Conservation (phyloP, 2,797 vertebrate genomes). For the Borostomias antarcticus region DNA sequence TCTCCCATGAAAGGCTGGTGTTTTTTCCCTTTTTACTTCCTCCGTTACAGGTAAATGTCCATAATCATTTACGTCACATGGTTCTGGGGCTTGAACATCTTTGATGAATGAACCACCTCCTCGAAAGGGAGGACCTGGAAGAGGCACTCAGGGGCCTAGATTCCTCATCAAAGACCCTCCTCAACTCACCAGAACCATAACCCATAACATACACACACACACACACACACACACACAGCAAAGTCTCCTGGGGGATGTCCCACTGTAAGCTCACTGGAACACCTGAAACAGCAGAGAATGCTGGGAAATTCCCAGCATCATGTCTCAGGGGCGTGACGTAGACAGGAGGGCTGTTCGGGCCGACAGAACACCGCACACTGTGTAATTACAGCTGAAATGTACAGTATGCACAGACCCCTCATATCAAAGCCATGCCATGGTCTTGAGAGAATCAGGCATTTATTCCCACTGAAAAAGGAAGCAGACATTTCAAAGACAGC, state of each 20-base stretch:
- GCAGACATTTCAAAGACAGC: constrained; percentile 35
- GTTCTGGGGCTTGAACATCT: constrained; percentile 34
- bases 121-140: constrained; percentile 31
- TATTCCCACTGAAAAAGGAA: constrained; percentile 56
- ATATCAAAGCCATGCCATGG: background rate
- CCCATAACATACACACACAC: constrained; percentile 18
- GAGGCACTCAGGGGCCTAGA: constrained; percentile 36
- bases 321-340: background rate
- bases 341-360: background rate
- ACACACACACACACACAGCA: constrained; percentile 30
- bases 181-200: constrained; percentile 29
- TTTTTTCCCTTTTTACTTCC: constrained; percentile 25
- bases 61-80: constrained; percentile 32
- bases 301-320: constrained; percentile 13
- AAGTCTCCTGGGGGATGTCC: constrained; percentile 45
- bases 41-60: constrained; percentile 50
- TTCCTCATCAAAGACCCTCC: constrained; percentile 63
- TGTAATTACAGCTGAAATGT: constrained; percentile 11
- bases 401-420: background rate
- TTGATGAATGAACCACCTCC: constrained; percentile 50
- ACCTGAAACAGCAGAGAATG: constrained; percentile 51
- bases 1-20: constrained; percentile 44
- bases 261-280: constrained; percentile 50
- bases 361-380: background rate
- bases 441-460: background rate